Evolutionary conservation across 2,113 vertebrate species (phyloP).

Genomic region (Gymnocephalus cernua): DNA sequence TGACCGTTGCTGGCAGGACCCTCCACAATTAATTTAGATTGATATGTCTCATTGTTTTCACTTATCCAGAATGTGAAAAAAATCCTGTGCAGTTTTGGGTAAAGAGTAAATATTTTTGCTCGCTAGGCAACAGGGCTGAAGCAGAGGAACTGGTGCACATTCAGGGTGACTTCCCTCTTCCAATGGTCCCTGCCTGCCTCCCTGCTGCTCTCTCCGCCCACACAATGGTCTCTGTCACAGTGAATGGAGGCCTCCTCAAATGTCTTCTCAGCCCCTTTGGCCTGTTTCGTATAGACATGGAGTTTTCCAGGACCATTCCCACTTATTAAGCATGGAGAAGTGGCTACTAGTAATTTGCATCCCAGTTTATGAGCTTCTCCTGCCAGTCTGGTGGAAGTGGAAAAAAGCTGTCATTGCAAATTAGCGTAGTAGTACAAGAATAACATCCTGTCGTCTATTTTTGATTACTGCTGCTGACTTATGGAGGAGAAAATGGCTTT

Average conservation of each 20-base stretch:
- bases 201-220: constrained; percentile 41
- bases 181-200: constrained; percentile 55
- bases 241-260: constrained; percentile 49
- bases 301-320: constrained; percentile 54
- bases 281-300: constrained; percentile 10
- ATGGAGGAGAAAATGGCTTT: constrained; percentile 65
- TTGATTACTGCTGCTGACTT: constrained; percentile 41
- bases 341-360: constrained; percentile 43
- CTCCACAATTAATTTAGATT: constrained; percentile 62
- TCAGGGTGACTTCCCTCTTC: constrained; percentile 76
- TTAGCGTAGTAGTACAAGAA: constrained; percentile 48
- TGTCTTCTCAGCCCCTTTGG: constrained; percentile 36
- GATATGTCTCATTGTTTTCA: constrained; percentile 76
- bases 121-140: constrained; percentile 80
- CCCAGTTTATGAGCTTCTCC: constrained; percentile 45
- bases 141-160: constrained; percentile 64
- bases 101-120: constrained; percentile 83
- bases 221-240: constrained; percentile 36
- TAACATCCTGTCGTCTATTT: constrained; percentile 76
- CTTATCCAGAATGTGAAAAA: constrained; percentile 60
- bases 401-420: constrained; percentile 64
- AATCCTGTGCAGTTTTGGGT: constrained; percentile 64
- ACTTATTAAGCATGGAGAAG: constrained; percentile 33
- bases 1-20: constrained; percentile 25
- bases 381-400: constrained; percentile 55